Percentiles rank a stretch among this genome's conserved stretches.
Evolutionary conservation across 2,888 invertebrate species (phyloP).

Genomic region (Drosophila pseudotalamancana): DNA sequence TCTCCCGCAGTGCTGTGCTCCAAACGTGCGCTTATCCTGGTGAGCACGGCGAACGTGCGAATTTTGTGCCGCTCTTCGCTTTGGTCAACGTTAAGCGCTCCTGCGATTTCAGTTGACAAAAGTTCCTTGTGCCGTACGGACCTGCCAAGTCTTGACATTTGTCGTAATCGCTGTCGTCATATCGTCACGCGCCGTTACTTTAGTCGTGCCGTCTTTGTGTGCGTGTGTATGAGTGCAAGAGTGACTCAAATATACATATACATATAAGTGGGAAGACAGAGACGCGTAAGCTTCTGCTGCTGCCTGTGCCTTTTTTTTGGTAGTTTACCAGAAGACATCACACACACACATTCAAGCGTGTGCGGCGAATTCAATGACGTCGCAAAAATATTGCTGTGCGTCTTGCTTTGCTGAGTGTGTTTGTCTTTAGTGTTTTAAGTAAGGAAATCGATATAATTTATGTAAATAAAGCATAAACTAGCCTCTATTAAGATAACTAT

Average conservation of each 20-base stretch:
- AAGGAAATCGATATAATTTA: conserved; percentile 69
- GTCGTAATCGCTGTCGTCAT: conserved; percentile 42
- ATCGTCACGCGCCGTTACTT: conserved; percentile 70
- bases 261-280: conserved; percentile 27
- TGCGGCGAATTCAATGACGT: conserved; percentile 80
- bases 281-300: conserved; percentile 30
- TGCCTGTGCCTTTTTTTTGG: conserved; percentile 22
- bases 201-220: conserved; percentile 25
- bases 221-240: conserved; percentile 29
- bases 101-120: conserved; percentile 69
- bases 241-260: conserved; percentile 38
- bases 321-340: conserved; percentile 40
- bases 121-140: conserved; percentile 72
- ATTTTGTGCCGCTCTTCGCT: conserved; percentile 30
- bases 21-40: conserved; percentile 40
- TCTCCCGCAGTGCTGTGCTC: conserved; percentile 2
- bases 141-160: conserved; percentile 33
- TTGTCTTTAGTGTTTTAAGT: conserved; percentile 48
- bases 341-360: conserved; percentile 31
- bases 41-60: conserved; percentile 35
- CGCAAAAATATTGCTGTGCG: conserved; percentile 68
- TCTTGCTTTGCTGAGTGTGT: conserved; percentile 36
- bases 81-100: conserved; percentile 39
- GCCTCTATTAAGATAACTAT: conserved; percentile 9
- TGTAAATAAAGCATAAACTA: conserved; percentile 41